These are phyloP conservation scores for Drosophila lowei DNA, from an alignment of 1,140 invertebrate genomes.

Conservation along the genomic window DNA sequence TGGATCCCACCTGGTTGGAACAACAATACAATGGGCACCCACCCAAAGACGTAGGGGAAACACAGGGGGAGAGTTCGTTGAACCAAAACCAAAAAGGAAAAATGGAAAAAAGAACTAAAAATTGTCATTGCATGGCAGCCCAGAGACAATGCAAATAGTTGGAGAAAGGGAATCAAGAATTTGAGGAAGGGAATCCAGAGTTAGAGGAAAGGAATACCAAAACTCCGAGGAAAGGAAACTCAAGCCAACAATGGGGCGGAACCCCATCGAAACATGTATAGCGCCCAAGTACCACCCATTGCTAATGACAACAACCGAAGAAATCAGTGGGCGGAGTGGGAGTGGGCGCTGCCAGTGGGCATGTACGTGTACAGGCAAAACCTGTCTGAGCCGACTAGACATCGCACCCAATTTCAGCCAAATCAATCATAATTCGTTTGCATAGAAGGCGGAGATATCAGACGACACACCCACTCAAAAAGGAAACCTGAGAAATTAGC, in stretches of 20 bases:
- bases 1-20: constrained; percentile 48
- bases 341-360: neutral
- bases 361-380: constrained; percentile 7
- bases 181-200: neutral
- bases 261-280: no score
- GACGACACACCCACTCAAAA: neutral
- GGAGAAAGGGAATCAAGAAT: neutral
- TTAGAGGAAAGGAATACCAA: no score
- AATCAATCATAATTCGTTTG: constrained; percentile 61
- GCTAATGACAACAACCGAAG: constrained; percentile 56
- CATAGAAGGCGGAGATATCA: neutral
- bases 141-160: constrained; percentile 7
- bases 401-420: constrained; percentile 50
- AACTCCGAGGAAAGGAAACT: no score
- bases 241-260: no score
- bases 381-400: constrained; percentile 24
- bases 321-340: neutral
- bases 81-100: constrained; percentile 55
- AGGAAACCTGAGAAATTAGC: constrained; percentile 4
- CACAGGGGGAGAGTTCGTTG: constrained; percentile 61
- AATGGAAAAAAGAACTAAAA: constrained; percentile 28
- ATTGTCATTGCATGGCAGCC: constrained; percentile 55
- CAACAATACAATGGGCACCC: neutral
- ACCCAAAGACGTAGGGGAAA: constrained; percentile 23
- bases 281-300: constrained; percentile 50